Evolutionary conservation across 64 coral and sea anemone genomes (phyloP).

Genomic region (Stichodactyla helianthus): DNA sequence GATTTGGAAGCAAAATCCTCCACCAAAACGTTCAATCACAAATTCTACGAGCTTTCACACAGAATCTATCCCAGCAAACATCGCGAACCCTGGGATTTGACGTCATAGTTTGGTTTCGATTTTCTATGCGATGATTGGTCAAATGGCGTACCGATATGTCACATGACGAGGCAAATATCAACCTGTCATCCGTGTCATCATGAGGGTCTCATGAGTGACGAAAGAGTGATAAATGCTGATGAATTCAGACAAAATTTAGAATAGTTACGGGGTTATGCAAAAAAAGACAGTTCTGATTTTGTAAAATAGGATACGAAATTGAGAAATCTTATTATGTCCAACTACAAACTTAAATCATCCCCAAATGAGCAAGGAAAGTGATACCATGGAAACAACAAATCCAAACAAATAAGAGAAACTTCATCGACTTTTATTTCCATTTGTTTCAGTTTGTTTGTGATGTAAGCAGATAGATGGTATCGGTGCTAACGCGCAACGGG

Average conservation of each 20-base stretch:
- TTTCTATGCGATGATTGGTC: constrained; percentile 25
- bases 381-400: no score
- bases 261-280: no score
- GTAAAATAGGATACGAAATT: no score
- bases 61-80: constrained; percentile 28
- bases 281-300: not conserved
- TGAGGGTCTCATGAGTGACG: not conserved
- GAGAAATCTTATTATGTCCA: no score
- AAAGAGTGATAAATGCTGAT: not conserved
- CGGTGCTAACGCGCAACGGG: no score
- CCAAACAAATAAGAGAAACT: no score
- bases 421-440: no score
- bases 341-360: no score
- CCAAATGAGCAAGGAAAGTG: no score
- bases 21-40: constrained; percentile 23
- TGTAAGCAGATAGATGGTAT: no score
- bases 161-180: constrained; percentile 30
- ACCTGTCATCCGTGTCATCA: no score
- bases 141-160: not conserved
- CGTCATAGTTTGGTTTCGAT: constrained; percentile 31
- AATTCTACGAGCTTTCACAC: constrained; percentile 40
- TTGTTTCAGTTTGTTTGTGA: no score
- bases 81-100: constrained; percentile 5
- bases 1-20: constrained; percentile 15
- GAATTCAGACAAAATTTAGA: not conserved